Evolutionary conservation across 2,888 invertebrate genomes (phyloP), one percentile per base, ranked within the genome.

Genomic region (Drosophila trichaetosa): DNA sequence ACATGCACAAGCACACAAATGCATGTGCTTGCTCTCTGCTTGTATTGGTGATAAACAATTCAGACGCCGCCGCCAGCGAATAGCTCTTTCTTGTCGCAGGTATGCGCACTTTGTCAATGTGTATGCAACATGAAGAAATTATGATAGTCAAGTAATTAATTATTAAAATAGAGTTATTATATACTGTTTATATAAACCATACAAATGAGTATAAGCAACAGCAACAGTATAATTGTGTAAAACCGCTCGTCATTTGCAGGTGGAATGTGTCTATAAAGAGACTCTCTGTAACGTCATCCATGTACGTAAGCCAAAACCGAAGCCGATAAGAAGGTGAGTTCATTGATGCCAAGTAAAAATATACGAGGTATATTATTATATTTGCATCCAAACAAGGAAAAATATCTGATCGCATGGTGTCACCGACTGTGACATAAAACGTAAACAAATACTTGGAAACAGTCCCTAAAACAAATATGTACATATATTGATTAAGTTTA

Each of bases 11-110:
- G 38, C 16, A 8, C 2, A 8, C 16, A 24, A 8, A 46, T 48
- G 31, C 49, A 34, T 38, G 61, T 51, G 53, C 46, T 46, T 46
- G 53, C 13, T 42, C 51, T 57, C 29, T 36, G 16, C 16, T 13
- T 69, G 82, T 79, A 34, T 87, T 64, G 54, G 80, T 83, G 78
- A 86, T 86, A 88, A 83, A 86, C 83, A 86, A 80, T 42, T 54
- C 46, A 34, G 73, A 57, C 67, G 82, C 70, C 62, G 56, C 33
- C 40, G 58, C 16, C 46, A 59, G 42, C 42, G 27, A 52, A 46
- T 34, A 76, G 73, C 67, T 80, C 76, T 38, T 21, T 73, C 73
- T 56, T 52, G 18, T 33, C 49, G 21, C 1, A 3, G 7, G 4
- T n/a, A 11, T 27, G 21, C 8, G 2, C 7, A 40, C 27, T 54